Conservation (phyloP, 2,113 vertebrate genomes). For the Salvelinus namaycush region DNA sequence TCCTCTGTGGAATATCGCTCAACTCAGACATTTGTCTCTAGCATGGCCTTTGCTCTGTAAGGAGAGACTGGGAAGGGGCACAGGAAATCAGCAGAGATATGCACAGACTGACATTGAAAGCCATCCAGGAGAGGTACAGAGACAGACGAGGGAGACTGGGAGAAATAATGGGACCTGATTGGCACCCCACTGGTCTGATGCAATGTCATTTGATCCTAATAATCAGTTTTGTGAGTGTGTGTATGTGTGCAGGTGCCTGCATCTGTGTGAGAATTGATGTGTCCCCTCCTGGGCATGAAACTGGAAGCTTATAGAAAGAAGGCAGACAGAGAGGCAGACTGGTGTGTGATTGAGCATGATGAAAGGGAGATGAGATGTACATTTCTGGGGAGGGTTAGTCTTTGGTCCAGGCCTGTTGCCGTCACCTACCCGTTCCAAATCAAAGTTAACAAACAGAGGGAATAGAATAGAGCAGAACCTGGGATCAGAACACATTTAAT, state of each 20-base stretch:
- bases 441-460: no score
- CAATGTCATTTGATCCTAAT: background rate
- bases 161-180: background rate
- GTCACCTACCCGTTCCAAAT: background rate
- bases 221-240: background rate
- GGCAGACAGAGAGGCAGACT: no score
- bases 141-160: background rate
- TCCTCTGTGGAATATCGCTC: no score
- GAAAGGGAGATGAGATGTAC: no score
- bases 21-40: no score
- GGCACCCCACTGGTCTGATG: background rate
- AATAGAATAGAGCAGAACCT: no score
- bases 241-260: background rate
- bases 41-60: background rate
- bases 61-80: background rate
- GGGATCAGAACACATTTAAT: no score
- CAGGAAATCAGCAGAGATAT: background rate
- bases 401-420: background rate
- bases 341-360: no score
- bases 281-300: no score
- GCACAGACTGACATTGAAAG: background rate
- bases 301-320: no score
- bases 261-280: background rate
- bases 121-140: background rate
- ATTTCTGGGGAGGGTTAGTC: background rate